A percentile compares a stretch with the other conserved stretches of the same genome.
phyloP scores from a whole-genome alignment of 2,888 invertebrate species.

The Aelia acuminata region DNA sequence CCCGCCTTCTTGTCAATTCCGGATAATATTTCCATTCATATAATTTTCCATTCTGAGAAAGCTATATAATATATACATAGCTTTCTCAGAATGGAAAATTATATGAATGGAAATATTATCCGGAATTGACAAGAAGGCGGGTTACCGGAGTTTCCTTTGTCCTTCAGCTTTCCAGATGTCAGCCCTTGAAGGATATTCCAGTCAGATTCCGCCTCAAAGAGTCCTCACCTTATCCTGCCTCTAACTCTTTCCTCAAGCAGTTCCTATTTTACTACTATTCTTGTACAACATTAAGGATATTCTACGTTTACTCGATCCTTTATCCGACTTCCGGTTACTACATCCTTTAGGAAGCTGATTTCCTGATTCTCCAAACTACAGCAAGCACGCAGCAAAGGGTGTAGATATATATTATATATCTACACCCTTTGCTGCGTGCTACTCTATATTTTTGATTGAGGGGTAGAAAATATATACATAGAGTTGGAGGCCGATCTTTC shows the following conservation, averaged over 20 bases:
- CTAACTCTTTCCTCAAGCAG: neutral
- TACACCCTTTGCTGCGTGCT: no score
- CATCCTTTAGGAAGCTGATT: no score
- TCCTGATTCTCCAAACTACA: no score
- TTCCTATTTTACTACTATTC: neutral
- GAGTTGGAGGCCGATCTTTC: no score
- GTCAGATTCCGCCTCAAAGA: neutral
- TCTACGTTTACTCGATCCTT: neutral
- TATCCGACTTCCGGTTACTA: no score
- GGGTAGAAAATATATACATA: no score
- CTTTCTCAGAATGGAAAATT: neutral
- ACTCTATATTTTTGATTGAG: no score
- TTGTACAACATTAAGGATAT: neutral
- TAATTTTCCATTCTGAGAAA: neutral
- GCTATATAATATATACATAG: no score
- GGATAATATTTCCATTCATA: neutral
- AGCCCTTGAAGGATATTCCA: neutral
- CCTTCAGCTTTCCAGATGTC: neutral
- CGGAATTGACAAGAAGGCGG: neutral
- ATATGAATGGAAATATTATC: neutral
- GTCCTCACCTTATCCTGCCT: neutral
- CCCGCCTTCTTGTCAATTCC: neutral
- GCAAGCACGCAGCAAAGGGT: no score
- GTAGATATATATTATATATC: no score
- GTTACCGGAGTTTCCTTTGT: neutral